A percentile compares a stretch with the other conserved stretches of the same genome.
These are phyloP conservation scores for Aselliscus stoliczkanus DNA, from an alignment of 2,797 vertebrate species.

Conservation along the genomic window DNA sequence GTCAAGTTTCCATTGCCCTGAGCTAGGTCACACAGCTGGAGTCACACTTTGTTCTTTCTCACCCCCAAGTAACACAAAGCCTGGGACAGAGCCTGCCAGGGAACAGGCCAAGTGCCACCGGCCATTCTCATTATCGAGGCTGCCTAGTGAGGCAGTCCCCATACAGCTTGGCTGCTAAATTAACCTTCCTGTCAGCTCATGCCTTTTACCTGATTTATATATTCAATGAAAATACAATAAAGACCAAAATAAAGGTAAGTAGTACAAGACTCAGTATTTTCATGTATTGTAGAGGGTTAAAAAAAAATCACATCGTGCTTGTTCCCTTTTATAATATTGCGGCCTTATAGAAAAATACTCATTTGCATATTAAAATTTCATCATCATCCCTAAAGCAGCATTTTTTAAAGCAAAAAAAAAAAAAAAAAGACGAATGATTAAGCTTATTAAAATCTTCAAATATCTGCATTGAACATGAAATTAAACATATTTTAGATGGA, in stretches of 20 bases:
- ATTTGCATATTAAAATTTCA: neutral
- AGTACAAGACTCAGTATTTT: neutral
- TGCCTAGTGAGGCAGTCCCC: neutral
- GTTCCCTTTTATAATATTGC: neutral
- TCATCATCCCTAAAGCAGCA: neutral
- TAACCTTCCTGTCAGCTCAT: neutral
- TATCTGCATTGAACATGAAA: neutral
- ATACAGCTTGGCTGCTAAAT: neutral
- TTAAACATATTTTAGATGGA: neutral
- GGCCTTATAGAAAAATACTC: neutral
- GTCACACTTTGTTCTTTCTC: neutral
- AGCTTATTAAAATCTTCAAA: neutral
- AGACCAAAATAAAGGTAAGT: neutral
- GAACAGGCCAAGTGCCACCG: neutral
- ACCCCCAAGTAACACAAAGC: constrained; percentile 8
- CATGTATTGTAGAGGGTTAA: neutral
- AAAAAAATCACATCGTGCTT: neutral
- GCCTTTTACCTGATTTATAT: neutral
- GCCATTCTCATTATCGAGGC: neutral
- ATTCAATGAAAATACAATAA: neutral
- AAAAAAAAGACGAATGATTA: neutral
- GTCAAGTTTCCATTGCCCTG: neutral
- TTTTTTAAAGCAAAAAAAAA: neutral
- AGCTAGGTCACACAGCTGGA: constrained; percentile 57
- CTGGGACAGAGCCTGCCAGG: neutral